These are phyloP conservation scores for Condylura cristata DNA, from an alignment of 2,113 vertebrate species.

Conservation along the genomic window DNA sequence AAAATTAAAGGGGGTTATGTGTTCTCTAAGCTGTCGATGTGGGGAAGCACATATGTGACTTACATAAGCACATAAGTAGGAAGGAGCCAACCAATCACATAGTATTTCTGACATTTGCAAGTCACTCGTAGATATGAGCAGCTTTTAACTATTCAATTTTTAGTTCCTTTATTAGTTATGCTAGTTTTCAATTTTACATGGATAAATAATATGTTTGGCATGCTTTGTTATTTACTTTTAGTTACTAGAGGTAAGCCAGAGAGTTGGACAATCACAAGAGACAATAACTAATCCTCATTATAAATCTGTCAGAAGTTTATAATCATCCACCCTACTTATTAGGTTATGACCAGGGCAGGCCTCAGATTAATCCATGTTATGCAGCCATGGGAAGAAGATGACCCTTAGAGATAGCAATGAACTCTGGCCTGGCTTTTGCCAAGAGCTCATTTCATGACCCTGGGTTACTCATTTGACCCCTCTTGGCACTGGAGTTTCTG, in stretches of 20 bases:
- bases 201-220: neutral
- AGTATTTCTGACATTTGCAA: neutral
- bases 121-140: neutral
- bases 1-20: neutral
- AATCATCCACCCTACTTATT: neutral
- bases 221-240: neutral
- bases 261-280: conserved; percentile 29
- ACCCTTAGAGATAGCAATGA: neutral
- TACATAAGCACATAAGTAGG: neutral
- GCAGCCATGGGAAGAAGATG: conserved; percentile 31
- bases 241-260: neutral
- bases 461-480: conserved; percentile 25
- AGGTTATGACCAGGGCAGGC: neutral
- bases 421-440: conserved; percentile 36
- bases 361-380: neutral
- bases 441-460: neutral
- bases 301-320: neutral
- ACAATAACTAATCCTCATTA: neutral
- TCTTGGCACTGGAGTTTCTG: conserved; percentile 24
- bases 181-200: neutral
- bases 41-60: neutral
- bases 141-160: neutral
- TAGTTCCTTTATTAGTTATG: neutral
- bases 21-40: neutral
- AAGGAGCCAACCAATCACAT: neutral